Percentiles rank a stretch among this genome's conserved stretches.
These are phyloP conservation scores for Triops cancriformis DNA, from an alignment of 1,140 invertebrate genomes.

Conservation along the genomic window DNA sequence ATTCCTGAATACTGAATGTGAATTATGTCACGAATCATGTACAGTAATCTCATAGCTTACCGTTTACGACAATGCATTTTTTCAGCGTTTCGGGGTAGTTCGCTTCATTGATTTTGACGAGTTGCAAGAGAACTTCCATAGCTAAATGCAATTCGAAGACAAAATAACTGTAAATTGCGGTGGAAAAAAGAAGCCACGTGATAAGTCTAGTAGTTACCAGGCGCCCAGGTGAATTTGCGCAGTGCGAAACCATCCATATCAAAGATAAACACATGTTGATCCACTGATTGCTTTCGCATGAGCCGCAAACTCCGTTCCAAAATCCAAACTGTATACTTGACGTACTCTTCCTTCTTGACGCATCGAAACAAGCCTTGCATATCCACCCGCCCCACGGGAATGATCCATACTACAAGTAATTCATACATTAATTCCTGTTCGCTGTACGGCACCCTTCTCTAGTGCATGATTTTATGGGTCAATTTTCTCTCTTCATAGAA, in stretches of 20 bases:
- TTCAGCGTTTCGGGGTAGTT: conserved; percentile 39
- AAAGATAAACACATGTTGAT: conserved; percentile 61
- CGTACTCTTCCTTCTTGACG: conserved; percentile 58
- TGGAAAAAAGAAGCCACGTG: too few species aligned
- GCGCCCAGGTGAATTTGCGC: conserved; percentile 72
- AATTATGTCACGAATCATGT: background rate
- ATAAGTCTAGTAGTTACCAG: too few species aligned
- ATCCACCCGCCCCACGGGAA: conserved; percentile 40
- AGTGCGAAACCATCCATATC: conserved; percentile 79
- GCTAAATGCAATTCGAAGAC: conserved; percentile 17
- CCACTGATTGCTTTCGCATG: conserved; percentile 49
- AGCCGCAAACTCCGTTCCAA: conserved; percentile 45
- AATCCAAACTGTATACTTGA: conserved; percentile 52
- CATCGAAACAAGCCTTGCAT: conserved; percentile 71
- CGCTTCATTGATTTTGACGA: conserved; percentile 42
- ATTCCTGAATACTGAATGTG: too few species aligned
- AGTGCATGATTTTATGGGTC: too few species aligned
- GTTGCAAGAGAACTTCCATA: conserved; percentile 32
- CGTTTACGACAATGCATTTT: conserved; percentile 41
- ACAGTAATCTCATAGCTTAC: conserved; percentile 37
- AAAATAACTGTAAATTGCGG: conserved; percentile 15
- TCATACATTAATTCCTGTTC: too few species aligned
- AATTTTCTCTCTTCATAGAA: too few species aligned
- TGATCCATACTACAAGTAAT: conserved; percentile 23
- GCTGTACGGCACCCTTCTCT: too few species aligned